phyloP scores from a whole-genome alignment of 2,888 invertebrate genomes.

The Parthenolecanium corni region DNA sequence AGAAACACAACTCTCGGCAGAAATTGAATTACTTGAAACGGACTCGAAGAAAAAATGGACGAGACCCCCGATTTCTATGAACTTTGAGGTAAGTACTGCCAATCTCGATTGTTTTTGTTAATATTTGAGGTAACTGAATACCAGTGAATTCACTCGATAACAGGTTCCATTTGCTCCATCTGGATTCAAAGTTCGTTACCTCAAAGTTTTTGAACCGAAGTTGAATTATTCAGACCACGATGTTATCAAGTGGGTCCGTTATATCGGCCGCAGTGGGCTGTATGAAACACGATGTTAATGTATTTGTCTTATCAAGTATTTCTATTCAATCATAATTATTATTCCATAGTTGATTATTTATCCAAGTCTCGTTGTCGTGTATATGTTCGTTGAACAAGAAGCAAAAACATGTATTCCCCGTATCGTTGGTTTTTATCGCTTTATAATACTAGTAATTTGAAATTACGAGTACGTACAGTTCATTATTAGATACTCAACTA shows the following conservation, averaged over 20 bases:
- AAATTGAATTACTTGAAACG: constrained; percentile 95
- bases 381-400: too few relatives aligned
- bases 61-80: constrained; percentile 98
- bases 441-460: too few relatives aligned
- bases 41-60: constrained; percentile 99
- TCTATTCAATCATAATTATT: not conserved
- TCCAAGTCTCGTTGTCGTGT: too few relatives aligned
- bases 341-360: too few relatives aligned
- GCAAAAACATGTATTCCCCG: too few relatives aligned
- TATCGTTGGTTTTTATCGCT: too few relatives aligned
- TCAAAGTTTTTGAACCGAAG: constrained; percentile 99
- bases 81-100: constrained; percentile 67
- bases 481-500: too few relatives aligned
- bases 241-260: constrained; percentile 99
- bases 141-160: constrained; percentile 11
- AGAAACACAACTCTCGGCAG: constrained; percentile 97
- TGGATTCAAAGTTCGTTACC: constrained; percentile 97
- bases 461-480: too few relatives aligned
- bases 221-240: constrained; percentile 99
- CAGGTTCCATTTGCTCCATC: constrained; percentile 98
- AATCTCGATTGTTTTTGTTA: not conserved
- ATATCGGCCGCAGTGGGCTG: constrained; percentile 96
- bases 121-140: too few relatives aligned
- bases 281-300: constrained; percentile 94
- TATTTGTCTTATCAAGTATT: not conserved